These are phyloP conservation scores for Phalera bucephala DNA, from an alignment of 2,888 invertebrate genomes.

Conservation along the genomic window DNA sequence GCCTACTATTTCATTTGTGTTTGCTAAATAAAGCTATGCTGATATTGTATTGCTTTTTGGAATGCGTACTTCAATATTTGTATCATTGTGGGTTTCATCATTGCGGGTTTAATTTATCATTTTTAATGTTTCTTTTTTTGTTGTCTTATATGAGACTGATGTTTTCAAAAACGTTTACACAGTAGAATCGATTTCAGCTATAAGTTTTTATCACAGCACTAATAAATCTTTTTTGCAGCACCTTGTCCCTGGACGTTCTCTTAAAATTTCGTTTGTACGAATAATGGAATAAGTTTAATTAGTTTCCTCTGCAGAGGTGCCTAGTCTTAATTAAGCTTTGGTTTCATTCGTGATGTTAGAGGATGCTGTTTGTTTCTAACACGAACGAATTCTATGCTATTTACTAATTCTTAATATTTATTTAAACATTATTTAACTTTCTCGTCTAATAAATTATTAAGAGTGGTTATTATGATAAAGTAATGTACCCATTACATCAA, in stretches of 20 bases:
- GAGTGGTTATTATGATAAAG: neutral
- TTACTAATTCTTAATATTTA: slow-evolving; percentile 29
- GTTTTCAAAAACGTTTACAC: too few species aligned
- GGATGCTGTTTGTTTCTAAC: slow-evolving; percentile 48
- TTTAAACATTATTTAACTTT: too few species aligned
- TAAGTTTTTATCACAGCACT: slow-evolving; percentile 43
- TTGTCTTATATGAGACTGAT: too few species aligned
- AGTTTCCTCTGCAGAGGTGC: slow-evolving; percentile 63
- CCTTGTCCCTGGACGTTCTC: slow-evolving; percentile 51
- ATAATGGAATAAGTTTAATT: slow-evolving; percentile 79
- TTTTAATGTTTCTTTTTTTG: too few species aligned
- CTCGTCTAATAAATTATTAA: too few species aligned
- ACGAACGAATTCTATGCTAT: slow-evolving; percentile 36
- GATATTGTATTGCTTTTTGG: neutral
- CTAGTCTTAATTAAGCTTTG: slow-evolving; percentile 74
- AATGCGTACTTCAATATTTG: too few species aligned
- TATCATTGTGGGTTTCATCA: too few species aligned
- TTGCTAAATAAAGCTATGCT: neutral
- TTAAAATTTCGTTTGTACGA: slow-evolving; percentile 66
- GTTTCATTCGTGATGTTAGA: slow-evolving; percentile 53
- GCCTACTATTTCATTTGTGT: neutral
- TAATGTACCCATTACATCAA: neutral
- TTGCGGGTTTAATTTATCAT: too few species aligned
- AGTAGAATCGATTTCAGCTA: too few species aligned
- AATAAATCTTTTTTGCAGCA: slow-evolving; percentile 54